A percentile compares a stretch with the other conserved stretches of the same genome.
Conservation (phyloP, 2,888 invertebrate species). For the Campopleginae sp. region DNA sequence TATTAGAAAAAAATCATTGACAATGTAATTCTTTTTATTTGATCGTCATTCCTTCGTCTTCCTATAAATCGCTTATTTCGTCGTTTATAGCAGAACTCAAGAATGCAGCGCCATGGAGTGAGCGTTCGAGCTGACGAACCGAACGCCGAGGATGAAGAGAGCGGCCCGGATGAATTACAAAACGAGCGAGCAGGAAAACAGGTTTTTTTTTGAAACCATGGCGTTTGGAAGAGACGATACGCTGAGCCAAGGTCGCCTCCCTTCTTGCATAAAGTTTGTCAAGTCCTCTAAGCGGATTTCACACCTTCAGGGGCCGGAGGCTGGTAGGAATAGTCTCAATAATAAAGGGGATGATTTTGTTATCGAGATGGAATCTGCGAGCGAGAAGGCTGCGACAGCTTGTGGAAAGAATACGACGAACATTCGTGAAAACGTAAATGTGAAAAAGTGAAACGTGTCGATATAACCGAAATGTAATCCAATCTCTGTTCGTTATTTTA, state of each 20-base stretch:
- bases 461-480: constrained; percentile 32
- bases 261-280: constrained; percentile 29
- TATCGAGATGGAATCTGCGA: constrained; percentile 1
- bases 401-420: neutral
- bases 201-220: neutral
- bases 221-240: neutral
- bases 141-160: neutral
- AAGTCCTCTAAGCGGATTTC: constrained; percentile 31
- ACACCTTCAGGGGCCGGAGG: neutral
- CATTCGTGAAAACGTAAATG: no score
- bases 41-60: neutral
- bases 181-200: neutral
- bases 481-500: constrained; percentile 41
- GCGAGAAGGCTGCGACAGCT: neutral
- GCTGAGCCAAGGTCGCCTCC: neutral
- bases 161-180: neutral
- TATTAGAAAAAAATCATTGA: neutral
- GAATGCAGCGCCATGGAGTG: neutral
- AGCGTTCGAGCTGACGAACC: neutral
- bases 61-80: neutral
- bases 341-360: constrained; percentile 29
- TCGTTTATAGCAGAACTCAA: neutral
- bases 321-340: constrained; percentile 7
- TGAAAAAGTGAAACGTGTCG: neutral
- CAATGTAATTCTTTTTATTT: neutral